phyloP scores from a whole-genome alignment of 2,113 vertebrate species.

The Nipponia nippon region DNA sequence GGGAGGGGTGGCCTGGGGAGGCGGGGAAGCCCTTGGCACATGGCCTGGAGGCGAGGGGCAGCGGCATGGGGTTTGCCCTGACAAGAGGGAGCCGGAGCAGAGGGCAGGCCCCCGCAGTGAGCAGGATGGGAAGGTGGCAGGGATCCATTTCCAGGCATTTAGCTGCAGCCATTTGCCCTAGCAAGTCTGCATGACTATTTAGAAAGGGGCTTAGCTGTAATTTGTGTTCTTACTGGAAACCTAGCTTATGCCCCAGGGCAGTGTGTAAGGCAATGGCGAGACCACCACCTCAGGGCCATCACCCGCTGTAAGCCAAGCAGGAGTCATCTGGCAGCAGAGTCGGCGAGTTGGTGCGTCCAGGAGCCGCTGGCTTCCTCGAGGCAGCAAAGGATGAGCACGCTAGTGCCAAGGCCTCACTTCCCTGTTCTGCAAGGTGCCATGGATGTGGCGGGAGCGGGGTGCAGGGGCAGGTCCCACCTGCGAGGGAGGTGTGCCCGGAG shows the following conservation, averaged over 20 bases:
- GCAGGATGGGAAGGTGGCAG: background rate
- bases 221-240: background rate
- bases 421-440: background rate
- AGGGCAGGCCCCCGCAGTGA: background rate
- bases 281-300: accelerated
- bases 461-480: background rate
- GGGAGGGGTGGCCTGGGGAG: background rate
- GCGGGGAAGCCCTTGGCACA: background rate
- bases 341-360: accelerated
- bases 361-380: accelerated
- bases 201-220: background rate
- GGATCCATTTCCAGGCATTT: background rate
- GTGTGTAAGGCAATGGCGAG: background rate
- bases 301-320: background rate
- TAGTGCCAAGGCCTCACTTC: background rate
- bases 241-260: too few relatives aligned
- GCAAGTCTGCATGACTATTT: background rate
- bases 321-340: accelerated
- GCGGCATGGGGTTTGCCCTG: background rate
- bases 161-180: background rate
- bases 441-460: accelerated
- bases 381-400: accelerated
- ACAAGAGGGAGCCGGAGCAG: background rate
- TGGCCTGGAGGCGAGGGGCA: background rate
- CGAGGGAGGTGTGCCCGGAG: accelerated